Base-by-base conservation (phyloP, 2,113 vertebrate species). In the Sphaerodactylus townsendi region DNA sequence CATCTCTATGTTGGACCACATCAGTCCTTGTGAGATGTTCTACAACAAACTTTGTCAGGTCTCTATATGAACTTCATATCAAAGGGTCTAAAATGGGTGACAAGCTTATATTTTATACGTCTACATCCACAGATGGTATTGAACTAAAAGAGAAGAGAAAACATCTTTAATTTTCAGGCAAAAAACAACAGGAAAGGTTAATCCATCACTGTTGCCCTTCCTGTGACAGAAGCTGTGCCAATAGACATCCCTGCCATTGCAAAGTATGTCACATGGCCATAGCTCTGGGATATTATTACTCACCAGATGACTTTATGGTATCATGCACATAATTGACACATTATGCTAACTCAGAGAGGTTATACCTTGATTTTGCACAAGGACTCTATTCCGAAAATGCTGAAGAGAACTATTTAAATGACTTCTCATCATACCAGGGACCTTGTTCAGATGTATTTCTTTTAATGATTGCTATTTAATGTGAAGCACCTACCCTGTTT, bases 361-460 rank as follows among this genome's bases (percentile, higher is more conserved):
- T 30, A 68, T 35, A 23, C 23, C 23, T 30, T 25, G 62, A 37
- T 62, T 23, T 41, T 13, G 39, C 30, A 10, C 59, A 73, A 65
- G 56, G 70, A 19, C n/a, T 73, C 30, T 5, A 59, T 46, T 75
- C 46, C 25, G 23, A 75, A 4, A 5, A 56, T 70, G 66, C 77
- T 53, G 56, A 64, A 75, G 53, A 66, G 50, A 28, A 68, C 41
- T 44, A 44, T 56, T 83, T 69, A 39, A 77, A 66, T 70, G 28
- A 50, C 21, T 48, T 2, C 19, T 85, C 71, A 72, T 59, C 70
- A 44, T 17, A 86, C 4, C 25, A 50, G 48, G 50, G 37, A 15
- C 6, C 41, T 44, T 33, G 39, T 84, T 56, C 68, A 82, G 30
- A 77, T 85, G 50, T 71, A 72, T 48, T 74, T 74, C 62, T 78